Conservation (phyloP, 2,113 vertebrate species). For the Oceanodroma tethys region DNA sequence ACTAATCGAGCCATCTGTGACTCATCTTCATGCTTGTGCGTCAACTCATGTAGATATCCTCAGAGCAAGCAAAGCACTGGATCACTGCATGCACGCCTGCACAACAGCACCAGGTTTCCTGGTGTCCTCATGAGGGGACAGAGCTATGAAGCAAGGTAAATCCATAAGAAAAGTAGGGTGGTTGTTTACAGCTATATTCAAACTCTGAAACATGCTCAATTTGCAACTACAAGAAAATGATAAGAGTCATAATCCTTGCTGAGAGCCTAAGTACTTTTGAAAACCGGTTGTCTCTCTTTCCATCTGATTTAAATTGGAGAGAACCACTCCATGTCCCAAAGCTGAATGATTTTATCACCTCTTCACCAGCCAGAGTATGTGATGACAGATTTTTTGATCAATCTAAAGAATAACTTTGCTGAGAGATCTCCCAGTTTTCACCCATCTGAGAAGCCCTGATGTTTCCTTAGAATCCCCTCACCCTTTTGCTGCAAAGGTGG, state of each 20-base stretch:
- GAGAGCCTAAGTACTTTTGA: constrained; percentile 8
- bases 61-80: not conserved
- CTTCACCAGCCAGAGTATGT: constrained; percentile 27
- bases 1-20: constrained; percentile 1
- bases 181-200: not conserved
- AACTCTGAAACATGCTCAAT: not conserved
- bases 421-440: constrained; percentile 22
- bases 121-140: not conserved
- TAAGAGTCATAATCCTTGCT: not conserved
- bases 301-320: constrained; percentile 55
- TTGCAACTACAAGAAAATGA: not conserved
- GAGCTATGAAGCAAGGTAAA: not conserved
- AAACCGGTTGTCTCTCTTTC: constrained; percentile 32
- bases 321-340: not conserved
- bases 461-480: not conserved
- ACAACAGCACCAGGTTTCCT: not conserved
- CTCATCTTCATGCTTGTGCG: not conserved
- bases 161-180: not conserved
- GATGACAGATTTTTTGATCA: constrained; percentile 41
- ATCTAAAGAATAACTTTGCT: not conserved
- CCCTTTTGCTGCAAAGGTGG: not conserved
- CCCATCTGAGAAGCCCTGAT: not conserved
- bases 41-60: not conserved
- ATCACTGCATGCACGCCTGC: not conserved
- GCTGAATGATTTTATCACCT: constrained; percentile 56